Percentiles rank a stretch among this genome's conserved stretches.
Evolutionary conservation across 2,113 vertebrate species (phyloP).

Genomic region (Ctenodactylus gundi): DNA sequence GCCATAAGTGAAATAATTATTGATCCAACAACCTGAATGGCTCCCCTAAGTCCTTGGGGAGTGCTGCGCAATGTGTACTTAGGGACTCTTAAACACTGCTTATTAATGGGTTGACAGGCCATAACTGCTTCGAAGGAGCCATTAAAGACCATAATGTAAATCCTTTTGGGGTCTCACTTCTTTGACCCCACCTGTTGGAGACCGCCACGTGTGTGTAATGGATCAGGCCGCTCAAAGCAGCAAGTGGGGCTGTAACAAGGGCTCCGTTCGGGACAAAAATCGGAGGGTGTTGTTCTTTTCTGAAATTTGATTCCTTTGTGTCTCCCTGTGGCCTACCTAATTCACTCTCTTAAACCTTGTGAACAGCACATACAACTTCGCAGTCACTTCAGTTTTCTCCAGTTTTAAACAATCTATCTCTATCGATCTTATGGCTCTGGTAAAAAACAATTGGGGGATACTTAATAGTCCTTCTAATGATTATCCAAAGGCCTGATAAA

Average conservation of each 20-base stretch:
- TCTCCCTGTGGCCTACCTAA: neutral
- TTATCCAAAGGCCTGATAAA: neutral
- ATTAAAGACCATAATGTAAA: slow-evolving; percentile 47
- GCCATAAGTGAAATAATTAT: slow-evolving; percentile 23
- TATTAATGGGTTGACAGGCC: slow-evolving; percentile 36
- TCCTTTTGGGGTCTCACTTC: slow-evolving; percentile 9
- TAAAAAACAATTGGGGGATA: neutral
- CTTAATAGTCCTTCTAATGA: neutral
- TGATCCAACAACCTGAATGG: slow-evolving; percentile 38
- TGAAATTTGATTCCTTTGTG: neutral
- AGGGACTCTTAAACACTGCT: slow-evolving; percentile 61
- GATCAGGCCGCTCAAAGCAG: neutral
- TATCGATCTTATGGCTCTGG: neutral
- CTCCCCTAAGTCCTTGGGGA: slow-evolving; percentile 42
- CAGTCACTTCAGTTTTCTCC: neutral
- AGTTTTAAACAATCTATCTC: neutral
- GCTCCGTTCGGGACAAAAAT: too few relatives aligned
- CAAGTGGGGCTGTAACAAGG: neutral
- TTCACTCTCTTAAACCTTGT: neutral
- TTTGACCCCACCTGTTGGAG: slow-evolving; percentile 13
- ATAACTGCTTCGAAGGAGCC: slow-evolving; percentile 48
- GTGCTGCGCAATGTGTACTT: slow-evolving; percentile 31
- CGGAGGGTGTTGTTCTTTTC: too few relatives aligned
- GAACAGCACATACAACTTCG: rapidly evolving
- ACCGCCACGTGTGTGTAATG: rapidly evolving